phyloP scores from a whole-genome alignment of 2,797 vertebrate genomes.

The Babyrousa celebensis region DNA sequence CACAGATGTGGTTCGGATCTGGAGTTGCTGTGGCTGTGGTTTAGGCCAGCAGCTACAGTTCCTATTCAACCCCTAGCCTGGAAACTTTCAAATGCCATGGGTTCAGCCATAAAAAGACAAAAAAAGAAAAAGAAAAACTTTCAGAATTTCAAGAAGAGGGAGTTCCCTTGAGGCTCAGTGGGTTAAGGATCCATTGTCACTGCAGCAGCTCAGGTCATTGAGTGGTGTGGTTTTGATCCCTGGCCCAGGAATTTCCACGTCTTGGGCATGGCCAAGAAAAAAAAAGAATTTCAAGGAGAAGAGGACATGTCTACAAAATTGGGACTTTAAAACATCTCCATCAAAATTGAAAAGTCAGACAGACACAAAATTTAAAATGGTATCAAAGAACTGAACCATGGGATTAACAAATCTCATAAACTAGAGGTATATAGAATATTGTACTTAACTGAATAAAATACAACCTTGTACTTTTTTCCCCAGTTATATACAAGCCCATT shows the following conservation, averaged over 20 bases:
- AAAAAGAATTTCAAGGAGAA: conserved; percentile 21
- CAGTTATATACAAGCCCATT: background rate
- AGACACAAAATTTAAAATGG: conserved; percentile 36
- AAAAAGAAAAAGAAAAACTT: conserved; percentile 1
- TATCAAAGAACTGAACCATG: conserved; percentile 25
- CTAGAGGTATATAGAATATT: background rate
- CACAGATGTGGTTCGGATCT: too few species aligned
- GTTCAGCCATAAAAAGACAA: too few species aligned
- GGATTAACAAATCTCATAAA: conserved; percentile 12
- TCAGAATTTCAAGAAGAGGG: background rate
- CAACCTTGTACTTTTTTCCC: background rate
- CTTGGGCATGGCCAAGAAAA: too few species aligned
- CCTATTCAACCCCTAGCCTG: too few species aligned
- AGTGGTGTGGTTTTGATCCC: too few species aligned
- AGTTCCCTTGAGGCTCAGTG: too few species aligned
- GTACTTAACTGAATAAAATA: conserved; percentile 14
- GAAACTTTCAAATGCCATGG: too few species aligned
- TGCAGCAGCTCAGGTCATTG: too few species aligned
- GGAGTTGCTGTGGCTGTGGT: too few species aligned
- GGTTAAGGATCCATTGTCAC: too few species aligned
- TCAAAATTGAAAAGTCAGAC: conserved; percentile 54
- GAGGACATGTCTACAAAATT: background rate
- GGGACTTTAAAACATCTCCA: background rate
- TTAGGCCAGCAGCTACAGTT: too few species aligned
- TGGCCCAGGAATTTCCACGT: too few species aligned